Base-by-base conservation (phyloP, 1,140 invertebrate genomes). In the Drosophila novamexicana region DNA sequence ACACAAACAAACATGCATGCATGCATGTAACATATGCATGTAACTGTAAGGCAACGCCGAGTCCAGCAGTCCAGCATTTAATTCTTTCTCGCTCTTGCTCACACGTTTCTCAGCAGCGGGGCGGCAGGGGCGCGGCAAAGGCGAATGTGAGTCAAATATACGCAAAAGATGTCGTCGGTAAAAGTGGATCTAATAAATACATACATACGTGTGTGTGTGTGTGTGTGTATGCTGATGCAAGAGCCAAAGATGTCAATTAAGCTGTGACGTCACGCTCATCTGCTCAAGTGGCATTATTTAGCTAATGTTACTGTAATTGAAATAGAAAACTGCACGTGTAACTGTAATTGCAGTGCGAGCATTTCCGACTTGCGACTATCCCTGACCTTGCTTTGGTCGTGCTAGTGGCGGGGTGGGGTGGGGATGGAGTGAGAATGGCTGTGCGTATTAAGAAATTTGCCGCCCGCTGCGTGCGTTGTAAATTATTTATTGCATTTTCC, bases 121-220 rank as follows among this genome's bases (percentile, higher is more conserved):
- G 10, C 18, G 1, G 14, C 7, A 61, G 63, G 40, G 39, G 49
- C 61, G 18, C 32, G 63, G 29, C 56, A 61, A 62, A 53, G 82
- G 79, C 82, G 56, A 86, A 86, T 86, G 79, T 88, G 83, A 86
- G 83, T 79, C 79, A 88, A 86, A 73, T 77, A 70, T 88, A 68
- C n/a, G 56, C 40, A 61, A 68, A 83, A 54, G 47, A 67, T 69
- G 65, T 61, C 47, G 75, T 61, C 62, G 56, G 36, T 52, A 39
- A 59, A 56, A 67, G 42, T 56, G 42, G 53, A 70, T 44, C 32
- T 34, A 66, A 56, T 36, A 36, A 47, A 62, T 56, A 29, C 22
- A 29, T 29, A 29, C 22, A 29, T 29, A 29, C 3, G 22, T 29
- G 3, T 5, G 4, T 29, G 3, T 29, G 22, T 29, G 22, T 22